Evolutionary conservation across 2,888 invertebrate species (phyloP), one percentile per base, ranked within the genome.

Genomic region (Himalopsyche tibetana): DNA sequence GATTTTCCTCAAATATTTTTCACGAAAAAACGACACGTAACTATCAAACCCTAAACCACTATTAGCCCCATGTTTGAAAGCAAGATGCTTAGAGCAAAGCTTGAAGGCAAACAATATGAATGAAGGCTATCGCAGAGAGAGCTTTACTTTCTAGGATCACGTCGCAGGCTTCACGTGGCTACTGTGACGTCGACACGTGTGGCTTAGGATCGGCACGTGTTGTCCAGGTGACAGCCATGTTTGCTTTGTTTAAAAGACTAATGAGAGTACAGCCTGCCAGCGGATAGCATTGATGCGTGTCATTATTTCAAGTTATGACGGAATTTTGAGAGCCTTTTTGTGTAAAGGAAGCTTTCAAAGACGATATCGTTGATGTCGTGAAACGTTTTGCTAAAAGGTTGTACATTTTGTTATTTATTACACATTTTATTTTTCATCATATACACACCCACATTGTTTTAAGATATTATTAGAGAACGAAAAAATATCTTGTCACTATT

Each of bases 171-270:
- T 36, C 74, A 74, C 74, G 74, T 38, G 74, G 74, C 36, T 36
- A 9, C 74, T 74, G 74, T 74, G 74, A 74, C 74, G 74, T 74
- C 74, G 74, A 74, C 74, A 80, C 80, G 80, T 80, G 42, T 51
- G 45, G 28, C 80, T 80, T 80, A 45, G 51, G 80, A 80, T 19
- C n/a, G 45, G 42, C 80, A 80, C 80, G 80, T 80, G 80, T 80
- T 80, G 80, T 80, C 80, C 80, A 80, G 45, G 80, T 80, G 42
- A 80, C 42, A 11, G 42, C 63, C 38, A 36, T 74, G 38, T 74
- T 74, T 74, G 74, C 74, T 36, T 74, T 74, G 36, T 38, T 74
- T 36, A 28, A 28, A 69, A 74, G 74, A 74, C 74, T 74, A 74
- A 74, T 74, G 74, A 74, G 4, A 36, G 63, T 28, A 63, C 11